Evolutionary conservation across 2,113 vertebrate genomes (phyloP), one percentile per base, ranked within the genome.

Genomic region (Alligator sinensis): DNA sequence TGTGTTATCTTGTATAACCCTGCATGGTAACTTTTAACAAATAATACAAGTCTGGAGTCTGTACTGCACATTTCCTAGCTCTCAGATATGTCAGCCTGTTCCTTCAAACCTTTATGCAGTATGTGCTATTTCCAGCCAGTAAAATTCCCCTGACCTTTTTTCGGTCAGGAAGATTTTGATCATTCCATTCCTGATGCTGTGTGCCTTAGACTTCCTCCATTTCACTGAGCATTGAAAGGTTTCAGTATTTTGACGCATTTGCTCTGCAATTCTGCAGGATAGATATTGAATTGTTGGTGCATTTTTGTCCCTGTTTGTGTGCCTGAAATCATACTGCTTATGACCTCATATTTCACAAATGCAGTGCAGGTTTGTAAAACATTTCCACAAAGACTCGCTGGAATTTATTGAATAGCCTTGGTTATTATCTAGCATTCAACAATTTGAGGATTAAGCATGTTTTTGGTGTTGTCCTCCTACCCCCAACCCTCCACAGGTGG

Each of bases 401-500:
- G 19, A 61, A 89, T 4, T 74, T 74, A 66, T 25, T 74, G 55
- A 79, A 61, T 82, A 79, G 77, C 6, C 19, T 11, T 68, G 12
- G 58, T 92, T 87, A 78, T 30, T 80, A 64, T 58, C 25, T 90
- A 86, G 28, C 90, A 91, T 90, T 87, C 0, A 91, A 28, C 18
- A 75, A 58, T 2, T 7, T 84, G 54, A 92, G 83, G 75, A 87
- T 88, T 79, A 93, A 87, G 30, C 64, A 30, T 58, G 47, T 83
- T 93, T 90, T 21, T 25, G 64, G 58, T 87, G 55, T 61, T 47
- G 47, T 90, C 17, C 62, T 81, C 55, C 24, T 15, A 75, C 34
- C 47, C 47, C 47, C 8, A 9, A 47, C 25, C 18, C 22, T n/a
- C 96, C 92, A 72, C 96, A 99, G 99, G 98, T 99, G 96, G 99